Evolutionary conservation across 92 coral and sea anemone species (phyloP).

Genomic region (Meandrina meandrites): DNA sequence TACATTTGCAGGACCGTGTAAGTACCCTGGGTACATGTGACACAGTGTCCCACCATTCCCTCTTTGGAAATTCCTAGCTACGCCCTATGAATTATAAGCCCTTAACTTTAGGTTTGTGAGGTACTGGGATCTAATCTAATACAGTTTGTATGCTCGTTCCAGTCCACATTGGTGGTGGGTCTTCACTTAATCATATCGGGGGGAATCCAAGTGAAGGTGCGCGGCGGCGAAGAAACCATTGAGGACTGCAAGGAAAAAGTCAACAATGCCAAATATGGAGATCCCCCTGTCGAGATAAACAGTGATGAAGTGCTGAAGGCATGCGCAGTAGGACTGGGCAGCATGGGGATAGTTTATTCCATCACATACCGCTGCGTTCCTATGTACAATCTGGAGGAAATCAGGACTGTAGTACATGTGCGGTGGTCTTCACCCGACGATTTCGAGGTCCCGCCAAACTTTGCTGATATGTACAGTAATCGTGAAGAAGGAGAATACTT

Average conservation of each 20-base stretch:
- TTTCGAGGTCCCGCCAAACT: neutral
- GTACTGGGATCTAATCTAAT: no score
- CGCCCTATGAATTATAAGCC: no score
- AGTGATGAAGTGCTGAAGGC: conserved; percentile 40
- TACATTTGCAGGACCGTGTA: no score
- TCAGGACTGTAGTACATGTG: neutral
- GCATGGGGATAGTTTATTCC: conserved; percentile 39
- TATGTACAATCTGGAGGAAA: conserved; percentile 39
- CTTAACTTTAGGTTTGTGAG: neutral
- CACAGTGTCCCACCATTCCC: no score
- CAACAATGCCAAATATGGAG: conserved; percentile 33
- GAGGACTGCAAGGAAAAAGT: conserved; percentile 26
- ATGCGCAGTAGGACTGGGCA: conserved; percentile 40
- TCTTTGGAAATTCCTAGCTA: no score
- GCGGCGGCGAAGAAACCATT: conserved; percentile 29
- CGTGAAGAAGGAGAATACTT: conserved; percentile 31
- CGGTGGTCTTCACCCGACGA: conserved; percentile 10
- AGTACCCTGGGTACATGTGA: no score
- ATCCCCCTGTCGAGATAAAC: conserved; percentile 20
- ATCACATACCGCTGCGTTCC: conserved; percentile 51
- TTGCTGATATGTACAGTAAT: conserved; percentile 26
- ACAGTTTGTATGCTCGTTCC: neutral
- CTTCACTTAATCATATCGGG: conserved; percentile 32
- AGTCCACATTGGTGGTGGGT: conserved; percentile 49
- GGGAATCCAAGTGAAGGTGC: conserved; percentile 44